Evolutionary conservation across 2,113 vertebrate genomes (phyloP).

Genomic region (Phylloscopus trochilus): DNA sequence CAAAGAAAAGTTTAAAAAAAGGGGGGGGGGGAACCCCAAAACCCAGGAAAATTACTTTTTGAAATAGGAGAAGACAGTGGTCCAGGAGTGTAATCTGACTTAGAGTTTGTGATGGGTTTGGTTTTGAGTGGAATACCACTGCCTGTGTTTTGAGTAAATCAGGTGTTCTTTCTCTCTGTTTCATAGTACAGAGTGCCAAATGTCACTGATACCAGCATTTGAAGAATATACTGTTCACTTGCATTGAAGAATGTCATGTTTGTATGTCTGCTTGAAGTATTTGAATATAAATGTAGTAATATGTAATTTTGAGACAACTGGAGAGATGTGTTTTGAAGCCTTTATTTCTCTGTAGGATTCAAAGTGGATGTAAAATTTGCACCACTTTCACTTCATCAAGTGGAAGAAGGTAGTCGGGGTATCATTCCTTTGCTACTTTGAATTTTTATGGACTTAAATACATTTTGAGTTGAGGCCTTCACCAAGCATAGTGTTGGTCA

Average conservation of each 20-base stretch:
- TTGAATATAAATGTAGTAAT: not conserved
- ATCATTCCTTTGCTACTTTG: not conserved
- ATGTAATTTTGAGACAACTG: not conserved
- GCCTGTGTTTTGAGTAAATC: not conserved
- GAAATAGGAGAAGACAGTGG: not conserved
- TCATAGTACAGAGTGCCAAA: not conserved
- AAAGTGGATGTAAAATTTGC: not conserved
- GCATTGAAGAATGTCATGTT: not conserved
- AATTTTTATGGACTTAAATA: not conserved
- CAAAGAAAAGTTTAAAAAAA: no score
- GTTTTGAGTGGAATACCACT: not conserved
- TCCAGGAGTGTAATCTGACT: not conserved
- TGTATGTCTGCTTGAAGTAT: not conserved
- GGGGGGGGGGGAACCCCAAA: not conserved
- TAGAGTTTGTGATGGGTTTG: not conserved
- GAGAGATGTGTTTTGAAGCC: not conserved
- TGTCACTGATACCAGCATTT: not conserved
- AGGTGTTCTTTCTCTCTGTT: not conserved
- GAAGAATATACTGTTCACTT: not conserved
- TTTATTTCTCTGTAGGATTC: not conserved
- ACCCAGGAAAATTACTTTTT: not conserved
- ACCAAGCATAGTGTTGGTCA: not conserved
- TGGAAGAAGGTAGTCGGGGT: not conserved
- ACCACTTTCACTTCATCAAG: not conserved
- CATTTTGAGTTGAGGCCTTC: not conserved